These are phyloP conservation scores for Pseudolaguvia tuberculata DNA, from an alignment of 2,113 vertebrate species.

Conservation along the genomic window DNA sequence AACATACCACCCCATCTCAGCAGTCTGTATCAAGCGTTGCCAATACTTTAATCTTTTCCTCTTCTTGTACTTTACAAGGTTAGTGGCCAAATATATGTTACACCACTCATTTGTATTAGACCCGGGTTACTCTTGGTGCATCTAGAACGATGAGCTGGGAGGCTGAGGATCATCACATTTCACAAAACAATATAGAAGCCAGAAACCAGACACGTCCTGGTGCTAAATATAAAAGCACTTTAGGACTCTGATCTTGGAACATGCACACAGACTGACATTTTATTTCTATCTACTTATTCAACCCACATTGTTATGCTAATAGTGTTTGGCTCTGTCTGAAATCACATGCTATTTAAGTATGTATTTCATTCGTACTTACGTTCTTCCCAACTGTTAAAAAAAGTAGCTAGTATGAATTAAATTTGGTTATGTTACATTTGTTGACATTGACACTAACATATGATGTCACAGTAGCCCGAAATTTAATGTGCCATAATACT, in stretches of 20 bases:
- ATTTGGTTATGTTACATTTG: too few relatives aligned
- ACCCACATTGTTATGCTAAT: conserved; percentile 26
- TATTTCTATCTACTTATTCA: conserved; percentile 32
- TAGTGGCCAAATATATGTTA: conserved; percentile 54
- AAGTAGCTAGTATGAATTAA: too few relatives aligned
- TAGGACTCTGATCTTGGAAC: conserved; percentile 23
- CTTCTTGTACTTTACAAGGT: conserved; percentile 55
- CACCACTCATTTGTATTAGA: conserved; percentile 57
- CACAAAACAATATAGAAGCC: conserved; percentile 52
- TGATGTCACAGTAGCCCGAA: too few relatives aligned
- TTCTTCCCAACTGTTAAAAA: too few relatives aligned
- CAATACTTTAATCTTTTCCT: conserved; percentile 14
- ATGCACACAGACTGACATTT: conserved; percentile 23
- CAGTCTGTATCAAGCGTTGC: conserved; percentile 55
- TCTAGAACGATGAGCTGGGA: conserved; percentile 43
- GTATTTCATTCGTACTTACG: too few relatives aligned
- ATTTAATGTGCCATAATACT: too few relatives aligned
- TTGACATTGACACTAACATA: too few relatives aligned
- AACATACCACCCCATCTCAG: conserved; percentile 48
- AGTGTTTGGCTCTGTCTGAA: background rate
- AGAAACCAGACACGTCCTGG: conserved; percentile 46
- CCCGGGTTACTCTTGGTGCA: conserved; percentile 55
- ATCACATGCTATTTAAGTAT: too few relatives aligned
- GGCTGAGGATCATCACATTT: conserved; percentile 56
- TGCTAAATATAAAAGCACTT: conserved; percentile 52